Conservation (phyloP, 1,140 invertebrate species). For the Aphis gossypii region DNA sequence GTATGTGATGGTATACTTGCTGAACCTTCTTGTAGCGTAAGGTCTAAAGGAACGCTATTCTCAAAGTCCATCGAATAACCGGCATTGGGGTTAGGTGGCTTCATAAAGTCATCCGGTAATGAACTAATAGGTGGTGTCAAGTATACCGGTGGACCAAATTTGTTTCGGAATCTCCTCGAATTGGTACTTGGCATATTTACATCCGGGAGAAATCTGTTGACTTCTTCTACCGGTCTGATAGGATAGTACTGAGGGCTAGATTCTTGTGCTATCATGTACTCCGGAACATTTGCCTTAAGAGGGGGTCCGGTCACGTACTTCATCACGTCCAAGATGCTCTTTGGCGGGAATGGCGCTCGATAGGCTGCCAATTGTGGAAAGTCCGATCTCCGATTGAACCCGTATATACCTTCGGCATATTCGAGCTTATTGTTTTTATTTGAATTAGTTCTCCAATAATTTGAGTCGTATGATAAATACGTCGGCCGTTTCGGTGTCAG, state of each 20-base stretch:
- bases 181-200: background rate
- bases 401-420: background rate
- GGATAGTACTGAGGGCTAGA: background rate
- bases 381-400: slow-evolving; percentile 33
- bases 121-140: background rate
- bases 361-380: slow-evolving; percentile 41
- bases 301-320: slow-evolving; percentile 39
- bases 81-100: slow-evolving; percentile 6
- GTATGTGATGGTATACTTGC: background rate
- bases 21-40: background rate
- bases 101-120: slow-evolving; percentile 50
- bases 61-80: background rate
- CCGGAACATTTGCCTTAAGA: background rate
- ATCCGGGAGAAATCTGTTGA: slow-evolving; percentile 20
- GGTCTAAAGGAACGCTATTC: background rate
- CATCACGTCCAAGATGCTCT: slow-evolving; percentile 29
- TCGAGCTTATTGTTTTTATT: background rate
- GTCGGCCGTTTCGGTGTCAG: background rate
- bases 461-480: background rate
- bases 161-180: slow-evolving; percentile 34
- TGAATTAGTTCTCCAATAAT: background rate
- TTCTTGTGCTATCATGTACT: slow-evolving; percentile 31
- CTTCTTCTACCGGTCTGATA: background rate
- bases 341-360: slow-evolving; percentile 33
- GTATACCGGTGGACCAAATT: slow-evolving; percentile 33